Percentiles rank a stretch among this genome's conserved stretches.
These are phyloP conservation scores for Metopia argyrocephala DNA, from an alignment of 2,888 invertebrate genomes.

Conservation along the genomic window DNA sequence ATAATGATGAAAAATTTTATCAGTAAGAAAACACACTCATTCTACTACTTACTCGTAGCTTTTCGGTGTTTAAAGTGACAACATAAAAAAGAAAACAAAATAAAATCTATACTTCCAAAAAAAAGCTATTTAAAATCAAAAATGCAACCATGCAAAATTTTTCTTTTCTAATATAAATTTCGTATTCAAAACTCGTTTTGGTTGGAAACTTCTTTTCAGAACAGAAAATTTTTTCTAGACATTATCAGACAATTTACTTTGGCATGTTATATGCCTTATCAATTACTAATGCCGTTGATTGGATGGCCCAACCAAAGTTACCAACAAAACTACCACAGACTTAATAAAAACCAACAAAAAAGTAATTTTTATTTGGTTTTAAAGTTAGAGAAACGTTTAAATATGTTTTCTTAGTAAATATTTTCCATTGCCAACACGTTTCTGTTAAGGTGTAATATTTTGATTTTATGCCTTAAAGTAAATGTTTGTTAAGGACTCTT, in stretches of 20 bases:
- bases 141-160: conserved; percentile 56
- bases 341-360: not conserved
- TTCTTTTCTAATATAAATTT: conserved; percentile 37
- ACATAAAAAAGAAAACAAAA: conserved; percentile 7
- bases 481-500: conserved; percentile 1
- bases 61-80: too few relatives aligned
- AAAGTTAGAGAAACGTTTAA: not conserved
- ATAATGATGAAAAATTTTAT: conserved; percentile 54
- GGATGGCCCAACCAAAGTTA: conserved; percentile 6
- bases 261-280: conserved; percentile 41
- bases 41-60: not conserved
- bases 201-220: not conserved
- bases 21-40: conserved; percentile 47
- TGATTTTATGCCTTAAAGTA: not conserved
- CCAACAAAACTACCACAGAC: not conserved
- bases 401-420: conserved; percentile 8
- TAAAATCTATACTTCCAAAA: conserved; percentile 25
- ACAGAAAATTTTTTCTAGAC: conserved; percentile 21
- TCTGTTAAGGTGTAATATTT: conserved; percentile 22
- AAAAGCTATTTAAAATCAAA: too few relatives aligned
- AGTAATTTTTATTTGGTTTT: not conserved
- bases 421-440: conserved; percentile 14
- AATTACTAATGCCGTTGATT: conserved; percentile 28
- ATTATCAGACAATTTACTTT: conserved; percentile 53
- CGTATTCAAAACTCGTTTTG: conserved; percentile 39